phyloP scores from a whole-genome alignment of 2,797 vertebrate genomes.

The Sebastes oblongus region DNA sequence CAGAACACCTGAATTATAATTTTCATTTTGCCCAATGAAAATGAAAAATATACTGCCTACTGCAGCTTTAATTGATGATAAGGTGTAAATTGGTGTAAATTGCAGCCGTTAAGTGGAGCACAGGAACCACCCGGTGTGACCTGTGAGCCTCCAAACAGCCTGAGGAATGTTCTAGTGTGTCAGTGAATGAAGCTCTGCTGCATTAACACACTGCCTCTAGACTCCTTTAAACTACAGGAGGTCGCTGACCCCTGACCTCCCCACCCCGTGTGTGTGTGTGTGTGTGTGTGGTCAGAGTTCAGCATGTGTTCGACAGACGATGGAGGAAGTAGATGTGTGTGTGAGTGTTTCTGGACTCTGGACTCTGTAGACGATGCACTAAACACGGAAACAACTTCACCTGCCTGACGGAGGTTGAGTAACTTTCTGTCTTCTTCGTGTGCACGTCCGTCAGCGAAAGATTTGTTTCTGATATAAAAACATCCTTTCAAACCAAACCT shows the following conservation, averaged over 20 bases:
- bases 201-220: constrained; percentile 69
- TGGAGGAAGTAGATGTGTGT: constrained; percentile 51
- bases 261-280: background rate
- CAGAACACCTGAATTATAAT: too few relatives aligned
- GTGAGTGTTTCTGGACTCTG: constrained; percentile 19
- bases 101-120: background rate
- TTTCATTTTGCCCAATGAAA: too few relatives aligned
- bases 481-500: background rate
- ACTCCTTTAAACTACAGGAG: constrained; percentile 61
- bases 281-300: constrained; percentile 51
- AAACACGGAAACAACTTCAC: background rate
- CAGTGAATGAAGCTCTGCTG: constrained; percentile 69
- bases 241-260: constrained; percentile 45
- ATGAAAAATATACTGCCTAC: too few relatives aligned
- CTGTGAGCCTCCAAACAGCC: constrained; percentile 28
- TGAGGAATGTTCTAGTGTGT: constrained; percentile 75
- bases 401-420: background rate
- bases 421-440: background rate
- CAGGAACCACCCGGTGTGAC: background rate
- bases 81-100: background rate
- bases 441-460: background rate
- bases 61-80: background rate
- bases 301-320: constrained; percentile 53
- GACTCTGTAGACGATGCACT: background rate
- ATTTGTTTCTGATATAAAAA: background rate